Base-by-base conservation (phyloP, 2,113 vertebrate species). In the Agapornis roseicollis region DNA sequence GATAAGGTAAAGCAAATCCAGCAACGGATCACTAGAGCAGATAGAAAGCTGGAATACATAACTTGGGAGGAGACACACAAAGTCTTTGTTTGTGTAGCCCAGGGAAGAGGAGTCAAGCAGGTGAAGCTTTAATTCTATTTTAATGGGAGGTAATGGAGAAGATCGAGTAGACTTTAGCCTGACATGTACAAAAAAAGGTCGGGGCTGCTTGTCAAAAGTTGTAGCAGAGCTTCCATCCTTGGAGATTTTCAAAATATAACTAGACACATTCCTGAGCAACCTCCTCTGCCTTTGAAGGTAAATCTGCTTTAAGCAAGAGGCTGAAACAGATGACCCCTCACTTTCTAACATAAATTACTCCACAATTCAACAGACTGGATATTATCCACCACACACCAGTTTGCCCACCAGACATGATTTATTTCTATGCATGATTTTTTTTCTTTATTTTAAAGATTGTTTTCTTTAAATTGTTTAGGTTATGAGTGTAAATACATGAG, bases 391-490 rank as follows among this genome's bases (percentile, higher is more conserved):
- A 65, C 52, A 65, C 61, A 69, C 10, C 9, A 29, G 13, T 31
- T 15, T 69, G 56, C 33, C 56, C n/a, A 35, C 20, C 3, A 2
- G 13, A 35, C 2, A 1, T 14, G 0, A 42, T 76, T 73, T 91
- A n/a, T 81, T 93, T 87, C 10, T 71, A 6, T 33, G 5, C 13
- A 0, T 41, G 6, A 53, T 53, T 27, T 28, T 41, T 37, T 76
- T 82, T 83, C 9, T 80, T 86, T 44, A 78, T 70, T 89, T 63
- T 86, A 80, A 73, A 76, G 31, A 76, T 16, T n/a, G 5, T 46
- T 11, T 91, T 41, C 5, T 27, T 31, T 55, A 63, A 89, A 82
- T 88, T 88, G 85, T 80, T 77, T 91, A 82, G n/a, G 63, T 33
- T 46, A 85, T 33, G 4, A 68, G 35, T 58, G 19, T 53, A 92